Evolutionary conservation across 2,888 invertebrate species (phyloP), one percentile per base, ranked within the genome.

Genomic region (Sphinx pinastri): DNA sequence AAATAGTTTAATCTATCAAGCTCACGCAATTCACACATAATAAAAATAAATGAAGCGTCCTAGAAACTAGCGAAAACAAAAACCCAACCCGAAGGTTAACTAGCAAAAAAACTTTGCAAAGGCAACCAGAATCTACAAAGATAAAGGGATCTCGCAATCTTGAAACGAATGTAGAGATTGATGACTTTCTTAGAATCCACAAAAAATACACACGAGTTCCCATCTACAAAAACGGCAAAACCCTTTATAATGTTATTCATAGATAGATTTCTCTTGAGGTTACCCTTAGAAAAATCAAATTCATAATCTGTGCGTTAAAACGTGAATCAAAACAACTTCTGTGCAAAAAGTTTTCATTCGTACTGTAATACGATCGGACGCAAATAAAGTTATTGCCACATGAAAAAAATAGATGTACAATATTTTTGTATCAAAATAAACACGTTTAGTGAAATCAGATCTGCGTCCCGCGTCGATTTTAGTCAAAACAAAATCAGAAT

Each of bases 401-500:
- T n/a, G 49, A 38, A 58, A 67, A 70, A 70, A 67, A 68, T 68
- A 68, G 45, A 57, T 58, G 57, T 73, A 71, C 70, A 55, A 67
- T 71, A 84, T 84, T 81, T 55, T 73, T 81, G 77, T 83, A 84
- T 86, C 85, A 83, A 81, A 79, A 79, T 72, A 88, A 90, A 88
- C 88, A 86, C 85, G 88, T 87, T 90, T 84, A 79, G 84, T 84
- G 92, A 85, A 92, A 93, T 84, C 81, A 80, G 90, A 93, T 91
- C 86, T 82, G 74, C 77, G 80, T 81, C 80, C 79, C 79, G 81
- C 81, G 83, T 85, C 84, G 84, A 88, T 89, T 91, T 90, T 88
- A 91, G 92, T 92, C 93, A 93, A 92, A 93, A 94, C 92, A 93
- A 91, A 93, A 93, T 93, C 92, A 87, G 85, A 74, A 77, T 82